Conservation (phyloP, 2,797 vertebrate species). For the Gambusia yucatana region DNA sequence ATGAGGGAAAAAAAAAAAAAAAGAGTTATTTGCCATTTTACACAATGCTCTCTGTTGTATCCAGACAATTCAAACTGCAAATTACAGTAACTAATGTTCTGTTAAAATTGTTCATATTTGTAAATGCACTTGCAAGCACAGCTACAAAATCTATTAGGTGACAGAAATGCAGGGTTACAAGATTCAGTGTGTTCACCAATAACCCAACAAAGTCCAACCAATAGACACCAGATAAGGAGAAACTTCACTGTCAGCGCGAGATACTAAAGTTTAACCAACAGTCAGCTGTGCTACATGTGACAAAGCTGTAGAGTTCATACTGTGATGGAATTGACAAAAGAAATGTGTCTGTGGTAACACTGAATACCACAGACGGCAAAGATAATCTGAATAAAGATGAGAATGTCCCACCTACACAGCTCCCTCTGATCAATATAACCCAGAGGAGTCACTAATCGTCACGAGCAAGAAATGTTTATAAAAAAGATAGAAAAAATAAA, state of each 20-base stretch:
- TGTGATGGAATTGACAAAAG: background rate
- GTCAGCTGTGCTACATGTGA: background rate
- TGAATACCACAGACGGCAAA: background rate
- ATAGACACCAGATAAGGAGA: background rate
- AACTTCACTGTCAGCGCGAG: background rate
- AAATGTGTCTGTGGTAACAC: background rate
- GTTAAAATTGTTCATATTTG: background rate
- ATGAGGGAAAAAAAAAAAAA: background rate
- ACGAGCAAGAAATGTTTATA: background rate
- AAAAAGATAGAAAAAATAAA: background rate
- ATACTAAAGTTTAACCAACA: background rate
- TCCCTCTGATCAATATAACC: background rate
- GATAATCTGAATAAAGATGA: background rate
- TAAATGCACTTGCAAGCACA: background rate
- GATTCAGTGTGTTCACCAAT: background rate
- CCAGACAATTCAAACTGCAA: background rate
- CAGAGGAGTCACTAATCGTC: background rate
- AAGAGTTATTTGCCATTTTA: too few species aligned
- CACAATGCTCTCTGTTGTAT: too few species aligned
- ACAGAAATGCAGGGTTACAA: background rate
- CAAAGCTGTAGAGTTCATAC: background rate
- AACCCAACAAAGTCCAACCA: background rate
- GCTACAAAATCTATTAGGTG: background rate
- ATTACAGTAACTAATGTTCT: background rate
- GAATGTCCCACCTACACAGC: background rate